Percentiles rank a stretch among this genome's conserved stretches.
These are phyloP conservation scores for Triplophysa dalaica DNA, from an alignment of 2,113 vertebrate genomes.

Conservation along the genomic window DNA sequence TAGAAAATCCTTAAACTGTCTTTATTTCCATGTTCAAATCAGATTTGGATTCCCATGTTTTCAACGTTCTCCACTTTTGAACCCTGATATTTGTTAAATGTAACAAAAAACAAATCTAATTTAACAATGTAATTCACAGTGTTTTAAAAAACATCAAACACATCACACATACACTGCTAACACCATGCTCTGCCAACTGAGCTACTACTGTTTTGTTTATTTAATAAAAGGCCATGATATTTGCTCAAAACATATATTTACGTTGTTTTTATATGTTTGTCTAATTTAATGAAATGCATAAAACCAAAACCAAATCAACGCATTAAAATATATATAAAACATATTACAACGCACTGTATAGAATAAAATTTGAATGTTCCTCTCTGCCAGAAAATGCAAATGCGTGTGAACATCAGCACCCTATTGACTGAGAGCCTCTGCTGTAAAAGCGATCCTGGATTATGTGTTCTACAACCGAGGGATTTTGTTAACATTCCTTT, in stretches of 20 bases:
- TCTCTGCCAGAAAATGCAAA: slow-evolving; percentile 15
- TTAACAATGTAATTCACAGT: too few relatives aligned
- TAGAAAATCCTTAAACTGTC: too few relatives aligned
- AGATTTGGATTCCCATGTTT: too few relatives aligned
- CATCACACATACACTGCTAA: too few relatives aligned
- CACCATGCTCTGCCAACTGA: too few relatives aligned
- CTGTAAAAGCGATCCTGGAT: slow-evolving; percentile 34
- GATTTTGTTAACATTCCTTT: slow-evolving; percentile 36
- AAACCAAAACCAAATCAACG: background rate
- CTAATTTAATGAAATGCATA: background rate
- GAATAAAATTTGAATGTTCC: background rate
- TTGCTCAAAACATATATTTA: too few relatives aligned
- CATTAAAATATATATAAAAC: background rate
- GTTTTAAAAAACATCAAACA: too few relatives aligned
- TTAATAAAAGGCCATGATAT: background rate
- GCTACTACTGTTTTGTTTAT: too few relatives aligned
- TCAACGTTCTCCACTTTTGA: too few relatives aligned
- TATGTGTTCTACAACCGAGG: slow-evolving; percentile 36
- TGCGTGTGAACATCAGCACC: slow-evolving; percentile 31
- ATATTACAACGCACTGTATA: background rate
- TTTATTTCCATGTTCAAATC: too few relatives aligned
- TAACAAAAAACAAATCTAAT: too few relatives aligned
- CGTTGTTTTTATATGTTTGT: background rate
- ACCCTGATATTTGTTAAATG: too few relatives aligned
- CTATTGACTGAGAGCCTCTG: background rate